Evolutionary conservation across 2,113 vertebrate genomes (phyloP).

Genomic region (Urocolius indicus): DNA sequence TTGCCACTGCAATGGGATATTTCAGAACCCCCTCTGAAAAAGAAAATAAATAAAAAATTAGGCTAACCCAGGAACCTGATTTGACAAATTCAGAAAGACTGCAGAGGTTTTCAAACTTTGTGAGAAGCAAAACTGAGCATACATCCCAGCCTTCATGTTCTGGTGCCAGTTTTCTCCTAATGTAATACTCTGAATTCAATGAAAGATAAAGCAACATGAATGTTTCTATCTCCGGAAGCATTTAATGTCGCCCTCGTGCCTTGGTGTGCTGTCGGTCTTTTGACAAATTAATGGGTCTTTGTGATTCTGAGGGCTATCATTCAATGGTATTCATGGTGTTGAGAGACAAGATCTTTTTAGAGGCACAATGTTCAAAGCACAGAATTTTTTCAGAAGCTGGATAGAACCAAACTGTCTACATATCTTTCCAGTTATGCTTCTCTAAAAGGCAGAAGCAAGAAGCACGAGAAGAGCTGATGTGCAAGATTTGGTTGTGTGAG

Average conservation of each 20-base stretch:
- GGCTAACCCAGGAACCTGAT: neutral
- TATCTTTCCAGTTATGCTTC: neutral
- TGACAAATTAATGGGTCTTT: neutral
- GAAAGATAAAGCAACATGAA: neutral
- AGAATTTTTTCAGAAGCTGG: neutral
- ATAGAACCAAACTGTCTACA: neutral
- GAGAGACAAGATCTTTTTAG: neutral
- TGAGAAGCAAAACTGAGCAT: neutral
- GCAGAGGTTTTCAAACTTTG: neutral
- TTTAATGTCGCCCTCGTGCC: neutral
- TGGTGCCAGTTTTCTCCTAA: neutral
- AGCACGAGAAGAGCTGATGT: fast-evolving
- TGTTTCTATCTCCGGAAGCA: neutral
- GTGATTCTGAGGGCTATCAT: neutral
- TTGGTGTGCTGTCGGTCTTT: neutral
- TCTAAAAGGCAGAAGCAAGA: neutral
- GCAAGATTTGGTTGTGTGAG: neutral
- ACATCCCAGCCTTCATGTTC: neutral
- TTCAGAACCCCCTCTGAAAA: neutral
- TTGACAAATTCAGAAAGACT: neutral
- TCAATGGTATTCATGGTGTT: neutral
- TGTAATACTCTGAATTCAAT: neutral
- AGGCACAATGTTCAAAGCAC: neutral
- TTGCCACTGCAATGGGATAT: neutral
- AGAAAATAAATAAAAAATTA: no score